Base-by-base conservation (phyloP, 2,113 vertebrate species). In the Bufo gargarizans region DNA sequence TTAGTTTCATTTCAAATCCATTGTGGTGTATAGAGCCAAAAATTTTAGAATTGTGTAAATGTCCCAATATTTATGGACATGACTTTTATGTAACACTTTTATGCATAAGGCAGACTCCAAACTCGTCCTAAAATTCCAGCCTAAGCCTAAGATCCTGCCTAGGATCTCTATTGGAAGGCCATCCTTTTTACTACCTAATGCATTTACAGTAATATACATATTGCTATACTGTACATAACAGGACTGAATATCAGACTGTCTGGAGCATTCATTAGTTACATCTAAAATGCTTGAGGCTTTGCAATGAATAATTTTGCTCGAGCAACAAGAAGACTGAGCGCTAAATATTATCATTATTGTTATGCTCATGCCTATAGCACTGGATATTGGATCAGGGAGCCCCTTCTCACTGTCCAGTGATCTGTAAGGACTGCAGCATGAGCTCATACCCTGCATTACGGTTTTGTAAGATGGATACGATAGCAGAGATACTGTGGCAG, bases 381-480 rank as follows among this genome's bases (percentile, higher is more conserved):
- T 77, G 47, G 10, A 20, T 47, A 82, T 69, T 83, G 63, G 47
- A 69, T 58, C 16, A 6, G 49, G 14, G 4, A 77, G 45, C 22
- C 53, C n/a, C 13, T 49, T 49, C 77, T 65, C 47, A 22, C 17
- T 79, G 20, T 69, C 49, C 74, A 56, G 45, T 45, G n/a, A 13
- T 53, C 76, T 86, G 20, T 45, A 79, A 63, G 4, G 45, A 53
- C 74, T 86, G 85, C 74, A 86, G 59, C 11, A 65, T 86, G 47
- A 78, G 74, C 77, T 87, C 61, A 87, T 80, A 45, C 61, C 49
- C 63, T 69, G 76, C 76, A 86, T 69, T 79, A 77, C 20, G 9
- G 43, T 59, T 14, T 79, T 65, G 14, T 5, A 71, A 65, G 77
- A 56, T 3, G 33, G 20, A 86, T 77, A 11, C 22, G 20, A 33